Conservation (phyloP, 2,113 vertebrate species). For the Australoheros scitulus region DNA sequence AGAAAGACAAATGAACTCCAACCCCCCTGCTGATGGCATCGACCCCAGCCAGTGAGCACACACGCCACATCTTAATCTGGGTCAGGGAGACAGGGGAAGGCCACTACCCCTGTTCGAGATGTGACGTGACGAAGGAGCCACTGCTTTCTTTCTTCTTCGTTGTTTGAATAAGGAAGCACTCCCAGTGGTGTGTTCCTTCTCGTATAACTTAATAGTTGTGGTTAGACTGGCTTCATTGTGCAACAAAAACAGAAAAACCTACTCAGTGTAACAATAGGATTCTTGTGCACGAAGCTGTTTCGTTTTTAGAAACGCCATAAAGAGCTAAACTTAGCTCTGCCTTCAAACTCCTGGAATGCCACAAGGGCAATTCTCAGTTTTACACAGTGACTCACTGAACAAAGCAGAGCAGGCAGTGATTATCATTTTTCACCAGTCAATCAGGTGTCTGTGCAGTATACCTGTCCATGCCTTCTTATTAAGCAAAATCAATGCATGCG, state of each 20-base stretch:
- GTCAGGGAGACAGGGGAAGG: constrained; percentile 29
- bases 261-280: constrained; percentile 38
- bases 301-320: constrained; percentile 41
- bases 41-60: constrained; percentile 44
- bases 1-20: constrained; percentile 73
- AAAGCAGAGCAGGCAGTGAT: constrained; percentile 35
- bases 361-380: constrained; percentile 42
- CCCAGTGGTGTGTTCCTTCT: background rate
- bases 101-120: background rate
- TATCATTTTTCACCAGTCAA: constrained; percentile 70
- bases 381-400: constrained; percentile 25
- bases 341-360: constrained; percentile 57
- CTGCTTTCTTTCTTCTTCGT: constrained; percentile 12
- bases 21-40: constrained; percentile 65
- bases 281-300: constrained; percentile 33
- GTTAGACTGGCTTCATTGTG: background rate
- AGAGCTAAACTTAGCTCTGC: constrained; percentile 40
- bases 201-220: background rate
- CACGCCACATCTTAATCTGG: constrained; percentile 56
- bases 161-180: background rate
- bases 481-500: constrained; percentile 30
- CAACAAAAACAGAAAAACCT: constrained; percentile 22
- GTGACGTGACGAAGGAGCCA: constrained; percentile 7
- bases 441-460: constrained; percentile 62
- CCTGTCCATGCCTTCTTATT: constrained; percentile 62